Evolutionary conservation across 2,113 vertebrate species (phyloP), one percentile per base, ranked within the genome.

Genomic region (Spilogale gracilis): DNA sequence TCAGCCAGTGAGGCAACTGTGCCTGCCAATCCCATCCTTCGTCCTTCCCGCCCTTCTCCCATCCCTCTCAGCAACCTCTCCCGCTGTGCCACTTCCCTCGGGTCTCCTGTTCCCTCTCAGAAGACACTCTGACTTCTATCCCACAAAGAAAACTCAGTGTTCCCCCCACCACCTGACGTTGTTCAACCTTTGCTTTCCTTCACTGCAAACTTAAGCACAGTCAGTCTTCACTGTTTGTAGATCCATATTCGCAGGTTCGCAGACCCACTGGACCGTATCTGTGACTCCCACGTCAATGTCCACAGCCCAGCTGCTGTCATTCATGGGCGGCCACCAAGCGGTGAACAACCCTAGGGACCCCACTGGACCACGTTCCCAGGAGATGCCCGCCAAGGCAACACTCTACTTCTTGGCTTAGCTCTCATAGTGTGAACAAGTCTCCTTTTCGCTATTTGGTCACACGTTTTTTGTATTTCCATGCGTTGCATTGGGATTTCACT

Each of bases 231-330:
- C 6, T 13, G 21, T 52, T 38, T 12, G 9, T 9, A 2, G 23
- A n/a, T 17, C 12, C n/a, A 0, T 38, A 27, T 30, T 67, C n/a
- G 9, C 12, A 9, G 11, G 48, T 67, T 86, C 45, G 38, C 4
- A 43, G 56, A 12, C 27, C 63, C 56, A 4, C 38, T 60, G 38
- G 87, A 74, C 79, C 20, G 5, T 25, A 48, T 54, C 11, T 32
- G 7, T 14, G 54, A 60, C 21, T 25, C 80, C 21, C 32, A 21
- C 13, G 16, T 5, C 50, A 67, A 20, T 4, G 9, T 25, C 11
- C 9, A 0, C 3, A 21, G 61, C 0, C 2, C 2, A 11, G 52
- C 32, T 11, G 52, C 0, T 0, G 13, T 56, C 52, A 3, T 7
- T 38, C 0, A 0, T 21, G 20, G 52, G 38, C 13, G 1, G 10